Evolutionary conservation across 2,888 invertebrate species (phyloP), one percentile per base, ranked within the genome.

Genomic region (Apomyelois bistriatella): DNA sequence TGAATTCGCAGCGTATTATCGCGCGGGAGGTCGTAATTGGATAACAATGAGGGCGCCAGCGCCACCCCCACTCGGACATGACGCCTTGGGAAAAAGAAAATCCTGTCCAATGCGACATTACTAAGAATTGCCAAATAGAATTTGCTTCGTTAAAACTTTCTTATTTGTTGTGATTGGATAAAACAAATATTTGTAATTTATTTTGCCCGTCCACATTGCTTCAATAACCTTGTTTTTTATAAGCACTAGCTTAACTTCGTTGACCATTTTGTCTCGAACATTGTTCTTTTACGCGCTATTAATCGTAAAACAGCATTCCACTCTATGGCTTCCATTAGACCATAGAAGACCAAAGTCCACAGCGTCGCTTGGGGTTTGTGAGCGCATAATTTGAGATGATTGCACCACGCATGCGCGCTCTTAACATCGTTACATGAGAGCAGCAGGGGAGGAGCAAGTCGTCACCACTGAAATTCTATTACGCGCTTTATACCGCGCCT

Each of bases 1-100:
- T 87, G 84, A 88, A 89, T 89, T 88, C 86, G 87, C 89, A 81
- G 82, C 85, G 82, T 79, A 86, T 88, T 87, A 86, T 83, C 86
- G 82, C 81, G 82, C 85, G 83, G 86, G 86, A 83, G 80, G 77
- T 72, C 81, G 80, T 89, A 89, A 89, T 89, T 88, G 88, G 90
- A 88, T 90, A 88, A 90, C 88, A 87, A 89, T 87, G 84, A 79
- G 82, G 85, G 85, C 79, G 79, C 75, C 75, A 75, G 78, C 83
- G 79, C 84, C 84, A 76, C 84, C 85, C 84, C 71, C 66, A 61
- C 70, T 72, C 69, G 72, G 76, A 74, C 76, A 70, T 73, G 63
- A 68, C 68, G 72, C 74, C 67, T 65, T 64, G 61, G 60, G 64
- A 72, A 69, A 62, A 66, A 64, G 22, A 43, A 46, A 46, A 37